Percentiles rank a stretch among this genome's conserved stretches.
Conservation (phyloP, 2,888 invertebrate species). For the Heliconius sara region DNA sequence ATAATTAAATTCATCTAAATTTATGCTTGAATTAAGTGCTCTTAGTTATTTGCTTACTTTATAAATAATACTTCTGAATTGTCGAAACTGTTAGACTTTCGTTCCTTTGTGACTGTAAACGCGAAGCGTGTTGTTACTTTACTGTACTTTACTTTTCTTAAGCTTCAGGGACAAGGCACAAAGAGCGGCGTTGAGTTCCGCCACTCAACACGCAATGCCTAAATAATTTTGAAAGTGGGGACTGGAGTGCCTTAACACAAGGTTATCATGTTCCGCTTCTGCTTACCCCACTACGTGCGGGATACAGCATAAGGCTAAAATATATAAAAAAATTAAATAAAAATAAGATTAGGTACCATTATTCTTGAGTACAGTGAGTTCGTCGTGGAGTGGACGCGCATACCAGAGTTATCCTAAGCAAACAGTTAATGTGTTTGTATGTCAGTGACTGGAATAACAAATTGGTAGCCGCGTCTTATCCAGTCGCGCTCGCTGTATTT, state of each 20-base stretch:
- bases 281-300: no score
- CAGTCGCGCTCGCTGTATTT: not conserved
- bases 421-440: slow-evolving; percentile 46
- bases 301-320: not conserved
- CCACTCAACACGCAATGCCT: no score
- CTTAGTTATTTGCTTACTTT: not conserved
- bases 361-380: slow-evolving; percentile 6
- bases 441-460: slow-evolving; percentile 39
- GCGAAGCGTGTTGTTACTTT: no score
- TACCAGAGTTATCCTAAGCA: slow-evolving; percentile 41
- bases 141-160: no score
- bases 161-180: no score
- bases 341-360: not conserved
- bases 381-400: slow-evolving; percentile 11
- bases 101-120: no score
- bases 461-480: slow-evolving; percentile 32
- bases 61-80: not conserved
- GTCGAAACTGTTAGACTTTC: not conserved
- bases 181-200: no score
- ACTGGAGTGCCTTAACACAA: no score
- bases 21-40: not conserved
- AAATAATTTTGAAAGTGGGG: no score
- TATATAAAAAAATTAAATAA: not conserved
- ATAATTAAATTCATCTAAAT: not conserved
- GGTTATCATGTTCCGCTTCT: no score